Percentiles rank a stretch among this genome's conserved stretches.
phyloP scores from a whole-genome alignment of 2,888 invertebrate genomes.

The Operophtera brumata region DNA sequence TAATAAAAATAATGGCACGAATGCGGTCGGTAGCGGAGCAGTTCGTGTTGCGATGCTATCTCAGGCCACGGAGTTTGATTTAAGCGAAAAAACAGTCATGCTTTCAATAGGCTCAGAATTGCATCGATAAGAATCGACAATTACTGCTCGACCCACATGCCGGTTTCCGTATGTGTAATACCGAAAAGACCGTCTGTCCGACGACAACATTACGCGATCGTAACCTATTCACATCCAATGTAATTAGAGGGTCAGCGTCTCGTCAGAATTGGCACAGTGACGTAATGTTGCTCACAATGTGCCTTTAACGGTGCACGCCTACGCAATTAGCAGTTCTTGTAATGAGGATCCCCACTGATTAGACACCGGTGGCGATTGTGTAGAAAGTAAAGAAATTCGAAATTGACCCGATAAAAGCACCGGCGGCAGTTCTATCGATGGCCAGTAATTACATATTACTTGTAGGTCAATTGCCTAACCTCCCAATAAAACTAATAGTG shows the following conservation, averaged over 20 bases:
- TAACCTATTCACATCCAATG: constrained; percentile 64
- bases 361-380: constrained; percentile 38
- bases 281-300: constrained; percentile 47
- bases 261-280: constrained; percentile 63
- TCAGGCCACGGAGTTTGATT: constrained; percentile 37
- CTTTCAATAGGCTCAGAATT: constrained; percentile 55
- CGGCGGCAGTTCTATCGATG: constrained; percentile 51
- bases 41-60: constrained; percentile 42
- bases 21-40: constrained; percentile 24
- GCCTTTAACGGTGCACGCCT: constrained; percentile 37
- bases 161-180: constrained; percentile 56
- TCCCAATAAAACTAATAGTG: constrained; percentile 62
- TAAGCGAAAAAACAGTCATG: constrained; percentile 47
- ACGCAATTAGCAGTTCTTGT: constrained; percentile 51
- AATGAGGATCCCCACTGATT: constrained; percentile 34
- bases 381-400: constrained; percentile 68
- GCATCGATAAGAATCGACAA: constrained; percentile 44
- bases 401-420: constrained; percentile 62
- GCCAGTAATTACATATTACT: constrained; percentile 60
- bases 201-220: constrained; percentile 59
- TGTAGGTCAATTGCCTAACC: constrained; percentile 71
- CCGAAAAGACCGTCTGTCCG: constrained; percentile 45
- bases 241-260: constrained; percentile 70
- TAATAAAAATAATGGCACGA: constrained; percentile 20
- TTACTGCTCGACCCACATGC: constrained; percentile 58